These are phyloP conservation scores for Caenorhabditis sp. DNA, from an alignment of 2,888 invertebrate genomes.

Conservation along the genomic window DNA sequence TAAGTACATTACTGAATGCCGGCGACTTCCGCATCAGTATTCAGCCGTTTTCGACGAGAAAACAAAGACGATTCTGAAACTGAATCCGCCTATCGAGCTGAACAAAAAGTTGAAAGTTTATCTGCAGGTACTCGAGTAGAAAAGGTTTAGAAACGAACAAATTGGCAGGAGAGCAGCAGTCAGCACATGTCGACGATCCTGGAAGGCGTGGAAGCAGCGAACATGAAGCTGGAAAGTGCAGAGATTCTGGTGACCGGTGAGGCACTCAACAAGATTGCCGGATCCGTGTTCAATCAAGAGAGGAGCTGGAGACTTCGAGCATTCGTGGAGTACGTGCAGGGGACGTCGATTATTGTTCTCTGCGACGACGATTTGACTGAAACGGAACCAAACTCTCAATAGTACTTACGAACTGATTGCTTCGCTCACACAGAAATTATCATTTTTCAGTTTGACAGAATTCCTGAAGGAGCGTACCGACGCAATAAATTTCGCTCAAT, in stretches of 20 bases:
- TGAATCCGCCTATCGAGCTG: background rate
- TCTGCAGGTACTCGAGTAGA: background rate
- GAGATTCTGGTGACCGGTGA: slow-evolving; percentile 20
- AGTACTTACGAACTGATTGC: too few relatives aligned
- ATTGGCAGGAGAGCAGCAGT: slow-evolving; percentile 22
- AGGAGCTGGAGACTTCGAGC: slow-evolving; percentile 22
- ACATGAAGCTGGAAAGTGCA: background rate
- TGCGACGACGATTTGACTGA: slow-evolving; percentile 33
- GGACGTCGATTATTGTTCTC: slow-evolving; percentile 14
- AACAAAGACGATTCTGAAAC: background rate
- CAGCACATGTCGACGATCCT: slow-evolving; percentile 35
- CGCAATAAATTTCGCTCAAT: slow-evolving; percentile 12
- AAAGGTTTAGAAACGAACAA: background rate
- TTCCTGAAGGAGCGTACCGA: slow-evolving; percentile 12
- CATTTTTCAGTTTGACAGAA: background rate
- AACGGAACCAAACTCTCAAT: too few relatives aligned
- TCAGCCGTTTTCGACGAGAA: slow-evolving; percentile 2
- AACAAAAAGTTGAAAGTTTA: background rate
- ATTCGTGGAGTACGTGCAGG: background rate
- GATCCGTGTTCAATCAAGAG: slow-evolving; percentile 12
- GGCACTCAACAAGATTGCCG: slow-evolving; percentile 26
- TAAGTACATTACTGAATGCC: background rate
- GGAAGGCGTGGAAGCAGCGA: slow-evolving; percentile 2
- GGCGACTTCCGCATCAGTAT: background rate
- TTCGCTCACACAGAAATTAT: too few relatives aligned